Evolutionary conservation across 1,140 invertebrate species (phyloP).

Genomic region (Belonocnema kinseyi): DNA sequence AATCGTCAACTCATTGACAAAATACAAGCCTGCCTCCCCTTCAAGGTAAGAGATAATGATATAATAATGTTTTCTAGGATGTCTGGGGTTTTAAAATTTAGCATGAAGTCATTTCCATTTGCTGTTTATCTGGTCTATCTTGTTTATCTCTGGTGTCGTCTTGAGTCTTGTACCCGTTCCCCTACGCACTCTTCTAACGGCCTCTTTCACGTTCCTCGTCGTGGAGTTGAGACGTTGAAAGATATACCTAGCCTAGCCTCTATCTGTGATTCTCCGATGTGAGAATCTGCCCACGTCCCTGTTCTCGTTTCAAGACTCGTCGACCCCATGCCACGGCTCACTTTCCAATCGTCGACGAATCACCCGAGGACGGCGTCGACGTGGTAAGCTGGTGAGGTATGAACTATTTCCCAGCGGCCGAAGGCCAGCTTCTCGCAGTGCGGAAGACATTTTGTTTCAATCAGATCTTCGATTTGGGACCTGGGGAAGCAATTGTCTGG

Average conservation of each 20-base stretch:
- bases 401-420: background rate
- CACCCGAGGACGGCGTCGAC: background rate
- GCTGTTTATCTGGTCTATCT: background rate
- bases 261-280: too few species aligned
- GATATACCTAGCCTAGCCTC: conserved; percentile 24
- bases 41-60: conserved; percentile 68
- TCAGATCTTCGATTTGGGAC: background rate
- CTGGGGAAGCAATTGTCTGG: background rate
- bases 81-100: too few species aligned
- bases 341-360: conserved; percentile 28
- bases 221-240: background rate
- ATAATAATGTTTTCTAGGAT: background rate
- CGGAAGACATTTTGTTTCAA: conserved; percentile 26
- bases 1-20: conserved; percentile 75
- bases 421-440: conserved; percentile 5
- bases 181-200: conserved; percentile 33
- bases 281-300: conserved; percentile 32
- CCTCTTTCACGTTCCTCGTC: conserved; percentile 41
- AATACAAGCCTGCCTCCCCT: conserved; percentile 74
- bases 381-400: background rate
- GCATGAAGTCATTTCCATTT: background rate
- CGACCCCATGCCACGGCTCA: conserved; percentile 24
- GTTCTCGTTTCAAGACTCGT: conserved; percentile 31
- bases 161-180: background rate
- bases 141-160: background rate